These are phyloP conservation scores for Falco novaeseelandiae DNA, from an alignment of 2,797 vertebrate genomes.

Conservation along the genomic window DNA sequence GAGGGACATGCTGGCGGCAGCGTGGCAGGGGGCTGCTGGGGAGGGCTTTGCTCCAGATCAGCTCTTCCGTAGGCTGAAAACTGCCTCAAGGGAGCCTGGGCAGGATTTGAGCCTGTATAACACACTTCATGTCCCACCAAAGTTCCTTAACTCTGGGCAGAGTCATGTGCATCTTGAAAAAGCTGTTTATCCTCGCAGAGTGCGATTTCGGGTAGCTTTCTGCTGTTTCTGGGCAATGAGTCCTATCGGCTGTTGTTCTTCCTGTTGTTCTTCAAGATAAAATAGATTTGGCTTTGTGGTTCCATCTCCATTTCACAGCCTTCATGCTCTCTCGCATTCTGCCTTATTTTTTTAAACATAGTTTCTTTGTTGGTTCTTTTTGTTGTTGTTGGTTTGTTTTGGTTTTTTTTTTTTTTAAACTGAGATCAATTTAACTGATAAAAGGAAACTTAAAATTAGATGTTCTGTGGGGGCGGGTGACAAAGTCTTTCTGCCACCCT, in stretches of 20 bases:
- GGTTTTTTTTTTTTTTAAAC: neutral
- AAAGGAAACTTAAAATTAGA: neutral
- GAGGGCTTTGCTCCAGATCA: neutral
- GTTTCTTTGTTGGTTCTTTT: neutral
- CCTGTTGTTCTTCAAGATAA: neutral
- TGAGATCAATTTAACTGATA: neutral
- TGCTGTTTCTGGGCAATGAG: neutral
- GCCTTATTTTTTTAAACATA: rapidly evolving
- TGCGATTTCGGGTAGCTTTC: rapidly evolving
- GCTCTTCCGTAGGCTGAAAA: neutral
- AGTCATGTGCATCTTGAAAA: rapidly evolving
- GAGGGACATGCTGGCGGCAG: no score
- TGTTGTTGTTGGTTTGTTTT: no score
- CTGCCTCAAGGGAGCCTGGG: neutral
- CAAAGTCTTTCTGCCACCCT: rapidly evolving
- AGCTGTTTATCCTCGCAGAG: neutral
- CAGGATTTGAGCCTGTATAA: neutral
- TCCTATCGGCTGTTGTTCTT: neutral
- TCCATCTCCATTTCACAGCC: neutral
- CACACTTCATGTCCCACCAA: neutral
- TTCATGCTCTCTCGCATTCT: neutral
- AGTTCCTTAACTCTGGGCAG: neutral
- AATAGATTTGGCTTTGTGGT: neutral
- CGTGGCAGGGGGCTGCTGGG: neutral
- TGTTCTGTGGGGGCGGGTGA: no score